Evolutionary conservation across 2,113 vertebrate species (phyloP).

Genomic region (Herpailurus yagouaroundi): DNA sequence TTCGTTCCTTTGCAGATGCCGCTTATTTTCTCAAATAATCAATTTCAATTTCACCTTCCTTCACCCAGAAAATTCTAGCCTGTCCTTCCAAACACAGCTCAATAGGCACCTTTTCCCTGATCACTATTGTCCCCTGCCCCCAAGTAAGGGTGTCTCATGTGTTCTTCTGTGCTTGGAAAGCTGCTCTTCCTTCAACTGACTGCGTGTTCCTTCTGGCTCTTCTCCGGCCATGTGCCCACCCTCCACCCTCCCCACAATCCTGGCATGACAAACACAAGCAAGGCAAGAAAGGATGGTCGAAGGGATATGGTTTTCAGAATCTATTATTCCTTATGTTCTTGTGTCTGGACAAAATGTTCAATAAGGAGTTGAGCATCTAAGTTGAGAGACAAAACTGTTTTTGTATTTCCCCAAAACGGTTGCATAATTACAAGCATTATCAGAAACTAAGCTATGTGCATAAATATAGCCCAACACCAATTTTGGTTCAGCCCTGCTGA

Average conservation of each 20-base stretch:
- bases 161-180: background rate
- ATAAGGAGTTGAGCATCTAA: background rate
- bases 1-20: background rate
- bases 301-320: constrained; percentile 13
- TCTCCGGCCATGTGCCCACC: background rate
- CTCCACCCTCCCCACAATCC: background rate
- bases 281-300: background rate
- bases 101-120: background rate
- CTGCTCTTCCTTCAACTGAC: background rate
- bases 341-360: constrained; percentile 28
- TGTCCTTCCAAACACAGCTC: background rate
- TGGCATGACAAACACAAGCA: background rate
- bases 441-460: constrained; percentile 62
- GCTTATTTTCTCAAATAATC: constrained; percentile 1
- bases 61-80: background rate
- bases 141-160: background rate
- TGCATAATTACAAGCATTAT: constrained; percentile 65
- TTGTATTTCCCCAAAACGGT: constrained; percentile 34
- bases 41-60: constrained; percentile 6
- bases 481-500: constrained; percentile 38
- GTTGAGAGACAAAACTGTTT: constrained; percentile 24
- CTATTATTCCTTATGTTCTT: constrained; percentile 12
- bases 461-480: constrained; percentile 60
- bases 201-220: background rate
- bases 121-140: background rate